Conservation (phyloP, 1,140 invertebrate species). For the Drosophila santomea region DNA sequence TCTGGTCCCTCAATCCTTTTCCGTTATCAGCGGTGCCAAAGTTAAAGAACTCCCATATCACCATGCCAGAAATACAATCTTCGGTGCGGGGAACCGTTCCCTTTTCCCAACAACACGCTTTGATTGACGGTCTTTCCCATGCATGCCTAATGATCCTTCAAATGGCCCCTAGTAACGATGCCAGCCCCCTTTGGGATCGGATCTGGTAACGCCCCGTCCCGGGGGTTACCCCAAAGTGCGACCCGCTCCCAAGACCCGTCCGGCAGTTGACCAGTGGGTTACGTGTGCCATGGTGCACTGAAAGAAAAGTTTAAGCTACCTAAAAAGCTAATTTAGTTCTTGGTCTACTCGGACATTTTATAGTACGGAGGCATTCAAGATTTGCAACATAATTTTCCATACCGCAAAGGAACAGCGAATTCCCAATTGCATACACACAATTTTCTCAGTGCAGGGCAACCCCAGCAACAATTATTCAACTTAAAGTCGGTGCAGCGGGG, state of each 20-base stretch:
- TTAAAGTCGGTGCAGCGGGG: constrained; percentile 42
- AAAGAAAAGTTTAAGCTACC: background rate
- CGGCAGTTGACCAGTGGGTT: constrained; percentile 8
- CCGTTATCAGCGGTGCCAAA: background rate
- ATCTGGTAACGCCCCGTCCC: constrained; percentile 53
- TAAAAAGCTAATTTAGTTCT: background rate
- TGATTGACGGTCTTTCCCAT: constrained; percentile 32
- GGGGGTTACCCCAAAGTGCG: constrained; percentile 32
- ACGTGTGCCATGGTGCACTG: constrained; percentile 24
- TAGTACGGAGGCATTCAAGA: too few species aligned
- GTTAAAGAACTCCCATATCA: constrained; percentile 1
- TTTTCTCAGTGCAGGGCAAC: constrained; percentile 24
- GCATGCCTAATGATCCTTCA: constrained; percentile 67
- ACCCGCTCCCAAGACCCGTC: constrained; percentile 9
- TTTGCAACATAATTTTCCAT: background rate
- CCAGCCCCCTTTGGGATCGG: constrained; percentile 6
- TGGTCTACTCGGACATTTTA: background rate
- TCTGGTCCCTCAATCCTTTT: constrained; percentile 14
- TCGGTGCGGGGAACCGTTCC: constrained; percentile 17
- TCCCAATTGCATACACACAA: background rate
- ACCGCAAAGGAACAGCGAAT: too few species aligned
- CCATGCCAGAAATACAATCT: constrained; percentile 2
- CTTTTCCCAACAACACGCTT: constrained; percentile 16
- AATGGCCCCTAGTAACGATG: constrained; percentile 32
- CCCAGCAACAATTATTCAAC: constrained; percentile 28